Evolutionary conservation across 37 sponge, comb jelly and placozoan genomes (phyloP).

Genomic region (Eunapius fragilis): DNA sequence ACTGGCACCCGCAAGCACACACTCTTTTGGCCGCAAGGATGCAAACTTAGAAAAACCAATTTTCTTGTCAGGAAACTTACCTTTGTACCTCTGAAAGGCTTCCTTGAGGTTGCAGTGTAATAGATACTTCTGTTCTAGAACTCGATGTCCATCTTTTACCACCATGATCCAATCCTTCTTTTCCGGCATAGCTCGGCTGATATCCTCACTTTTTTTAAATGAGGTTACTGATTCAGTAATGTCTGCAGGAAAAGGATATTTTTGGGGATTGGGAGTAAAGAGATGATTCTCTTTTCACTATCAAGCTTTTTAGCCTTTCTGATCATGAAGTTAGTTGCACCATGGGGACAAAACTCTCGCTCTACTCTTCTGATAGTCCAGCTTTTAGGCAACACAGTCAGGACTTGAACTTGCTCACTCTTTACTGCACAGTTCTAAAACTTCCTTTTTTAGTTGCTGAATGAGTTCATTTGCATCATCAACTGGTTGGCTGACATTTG

Average conservation of each 20-base stretch:
- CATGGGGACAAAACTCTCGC: constrained; percentile 17
- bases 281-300: constrained; percentile 19
- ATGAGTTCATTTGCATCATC: constrained; percentile 26
- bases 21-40: constrained; percentile 20
- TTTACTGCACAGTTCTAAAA: constrained; percentile 6
- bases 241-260: constrained; percentile 4
- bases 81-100: constrained; percentile 12
- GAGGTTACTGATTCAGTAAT: constrained; percentile 2
- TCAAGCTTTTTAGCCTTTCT: constrained; percentile 23
- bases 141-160: neutral
- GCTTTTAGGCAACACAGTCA: constrained; percentile 32
- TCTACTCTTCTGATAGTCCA: constrained; percentile 17
- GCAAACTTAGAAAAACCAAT: constrained; percentile 46
- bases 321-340: constrained; percentile 19
- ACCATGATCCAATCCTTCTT: constrained; percentile 33
- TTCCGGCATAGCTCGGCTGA: constrained; percentile 35
- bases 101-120: constrained; percentile 30
- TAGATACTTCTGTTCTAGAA: constrained; percentile 30
- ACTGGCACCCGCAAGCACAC: constrained; percentile 38
- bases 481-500: neutral
- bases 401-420: constrained; percentile 27
- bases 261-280: constrained; percentile 21
- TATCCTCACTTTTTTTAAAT: constrained; percentile 26
- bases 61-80: constrained; percentile 11
- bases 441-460: constrained; percentile 28